Base-by-base conservation (phyloP, 2,888 invertebrate species). In the Catocala sponsa region DNA sequence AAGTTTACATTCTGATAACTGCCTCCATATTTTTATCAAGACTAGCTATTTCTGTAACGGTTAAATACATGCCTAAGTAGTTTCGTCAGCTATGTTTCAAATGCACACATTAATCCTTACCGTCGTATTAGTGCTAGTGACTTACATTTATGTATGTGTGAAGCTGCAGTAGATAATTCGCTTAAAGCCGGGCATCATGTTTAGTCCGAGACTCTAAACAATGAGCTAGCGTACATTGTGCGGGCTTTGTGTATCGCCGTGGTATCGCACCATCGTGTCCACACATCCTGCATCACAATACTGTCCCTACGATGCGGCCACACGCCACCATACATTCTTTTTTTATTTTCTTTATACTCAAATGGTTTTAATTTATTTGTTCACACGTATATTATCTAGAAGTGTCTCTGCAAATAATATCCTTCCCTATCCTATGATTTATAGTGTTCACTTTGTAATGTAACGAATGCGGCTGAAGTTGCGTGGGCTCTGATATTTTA, bases 201-300 rank as follows among this genome's bases (percentile, higher is more conserved):
- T 85, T 85, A 84, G 84, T 81, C 83, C 82, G 85, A 90, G 86
- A 87, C 83, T 83, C 81, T 86, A 86, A 87, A 92, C 91, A 92
- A 93, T 91, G 79, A 87, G 74, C 80, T 76, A 79, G 79, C 80
- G 78, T 82, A 85, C 86, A 90, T 88, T 91, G 91, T 91, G 84
- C 86, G 81, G 87, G 87, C 89, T 89, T 91, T 91, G 89, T 91
- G 87, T 86, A 81, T 79, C 80, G 78, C 79, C 65, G 53, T 67
- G 83, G 84, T 87, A 90, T 87, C 87, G 83, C 80, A 78, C 81
- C 76, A 85, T 85, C 83, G 81, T 81, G 74, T 77, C 79, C 78
- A 78, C 75, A 82, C 79, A 78, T 84, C 77, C 87, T 84, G 85
- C 86, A 82, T 71, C 72, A 85, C 84, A 87, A 87, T 83, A 80